Conservation (phyloP, 2,113 vertebrate species). For the Etheostoma spectabile region DNA sequence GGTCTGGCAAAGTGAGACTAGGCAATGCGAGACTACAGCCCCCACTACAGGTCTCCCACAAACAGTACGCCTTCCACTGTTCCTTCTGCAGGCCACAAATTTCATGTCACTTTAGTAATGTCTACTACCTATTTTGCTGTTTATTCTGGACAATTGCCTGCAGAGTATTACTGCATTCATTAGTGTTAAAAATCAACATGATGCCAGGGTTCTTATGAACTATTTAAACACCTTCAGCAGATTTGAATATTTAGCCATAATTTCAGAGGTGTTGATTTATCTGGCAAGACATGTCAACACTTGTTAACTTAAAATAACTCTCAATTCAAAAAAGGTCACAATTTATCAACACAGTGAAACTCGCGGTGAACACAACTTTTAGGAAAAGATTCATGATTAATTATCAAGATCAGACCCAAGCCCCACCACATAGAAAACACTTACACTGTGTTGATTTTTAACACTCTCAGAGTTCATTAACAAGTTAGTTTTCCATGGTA, state of each 20-base stretch:
- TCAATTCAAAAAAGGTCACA: constrained; percentile 10
- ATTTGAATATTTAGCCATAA: constrained; percentile 19
- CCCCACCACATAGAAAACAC: not conserved
- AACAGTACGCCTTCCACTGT: not conserved
- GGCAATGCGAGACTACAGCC: no score
- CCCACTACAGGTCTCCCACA: not conserved
- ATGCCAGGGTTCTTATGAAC: constrained; percentile 4
- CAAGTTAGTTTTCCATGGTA: constrained; percentile 1
- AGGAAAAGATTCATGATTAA: constrained; percentile 3
- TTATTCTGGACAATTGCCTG: not conserved
- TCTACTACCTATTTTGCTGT: not conserved
- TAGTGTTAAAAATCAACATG: constrained; percentile 22
- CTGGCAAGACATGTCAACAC: constrained; percentile 12
- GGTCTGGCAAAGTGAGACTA: no score
- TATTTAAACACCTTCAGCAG: constrained; percentile 54
- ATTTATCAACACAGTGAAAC: not conserved
- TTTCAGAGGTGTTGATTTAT: constrained; percentile 45
- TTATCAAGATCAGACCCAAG: not conserved
- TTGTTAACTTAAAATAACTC: constrained; percentile 32
- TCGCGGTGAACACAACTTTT: not conserved
- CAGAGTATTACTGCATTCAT: constrained; percentile 11
- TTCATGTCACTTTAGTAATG: not conserved
- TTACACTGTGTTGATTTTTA: not conserved
- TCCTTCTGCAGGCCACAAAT: not conserved
- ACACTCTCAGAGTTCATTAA: not conserved